These are phyloP conservation scores for Nemapogon koenigi DNA, from an alignment of 2,888 invertebrate species.

Conservation along the genomic window DNA sequence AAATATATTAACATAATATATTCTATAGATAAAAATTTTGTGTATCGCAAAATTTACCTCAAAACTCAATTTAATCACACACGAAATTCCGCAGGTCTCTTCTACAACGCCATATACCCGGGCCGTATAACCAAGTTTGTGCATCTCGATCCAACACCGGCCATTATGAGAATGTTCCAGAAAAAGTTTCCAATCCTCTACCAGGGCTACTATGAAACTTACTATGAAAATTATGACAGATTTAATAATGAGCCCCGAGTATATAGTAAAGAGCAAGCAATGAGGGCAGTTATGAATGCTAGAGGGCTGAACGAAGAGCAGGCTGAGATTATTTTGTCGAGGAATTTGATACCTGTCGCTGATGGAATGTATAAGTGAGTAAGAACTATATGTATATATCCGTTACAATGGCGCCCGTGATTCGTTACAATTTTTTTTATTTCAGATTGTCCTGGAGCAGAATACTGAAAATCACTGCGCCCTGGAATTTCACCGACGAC, in stretches of 20 bases:
- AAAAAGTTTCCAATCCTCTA: constrained; percentile 28
- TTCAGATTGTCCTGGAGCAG: constrained; percentile 44
- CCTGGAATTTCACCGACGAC: constrained; percentile 28
- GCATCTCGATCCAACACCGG: constrained; percentile 33
- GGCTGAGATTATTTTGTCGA: constrained; percentile 48
- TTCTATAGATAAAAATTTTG: too few relatives aligned
- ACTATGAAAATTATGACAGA: constrained; percentile 32
- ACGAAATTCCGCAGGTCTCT: constrained; percentile 34
- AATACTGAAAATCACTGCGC: constrained; percentile 26
- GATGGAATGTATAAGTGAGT: constrained; percentile 44
- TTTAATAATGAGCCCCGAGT: constrained; percentile 24
- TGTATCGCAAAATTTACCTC: too few relatives aligned
- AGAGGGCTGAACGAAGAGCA: constrained; percentile 44
- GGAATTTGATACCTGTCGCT: constrained; percentile 42
- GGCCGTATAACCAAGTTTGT: constrained; percentile 47
- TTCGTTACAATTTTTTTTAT: constrained; percentile 8
- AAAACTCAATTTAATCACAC: too few relatives aligned
- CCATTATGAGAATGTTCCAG: constrained; percentile 26
- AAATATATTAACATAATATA: too few relatives aligned
- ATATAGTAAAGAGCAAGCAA: constrained; percentile 28
- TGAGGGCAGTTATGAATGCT: constrained; percentile 44
- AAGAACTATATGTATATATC: neutral
- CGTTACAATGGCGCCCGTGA: neutral
- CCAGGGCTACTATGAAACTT: constrained; percentile 28
- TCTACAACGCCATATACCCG: constrained; percentile 48